Conservation (phyloP, 2,113 vertebrate genomes). For the Synodontis membranacea region DNA sequence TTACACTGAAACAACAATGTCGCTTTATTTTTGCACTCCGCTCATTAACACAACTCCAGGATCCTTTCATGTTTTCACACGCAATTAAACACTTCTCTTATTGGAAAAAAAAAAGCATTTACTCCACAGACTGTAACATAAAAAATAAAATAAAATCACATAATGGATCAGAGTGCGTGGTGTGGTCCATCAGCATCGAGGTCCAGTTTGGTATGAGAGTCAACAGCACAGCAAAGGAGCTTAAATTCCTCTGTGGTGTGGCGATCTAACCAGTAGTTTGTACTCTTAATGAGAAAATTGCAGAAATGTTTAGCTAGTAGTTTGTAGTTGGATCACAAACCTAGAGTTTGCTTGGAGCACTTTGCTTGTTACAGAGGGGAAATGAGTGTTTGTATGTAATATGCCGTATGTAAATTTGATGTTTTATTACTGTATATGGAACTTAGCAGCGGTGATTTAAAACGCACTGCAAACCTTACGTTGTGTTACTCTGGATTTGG, state of each 20-base stretch:
- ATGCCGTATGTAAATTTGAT: background rate
- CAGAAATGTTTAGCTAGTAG: background rate
- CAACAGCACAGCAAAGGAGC: background rate
- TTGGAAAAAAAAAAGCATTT: background rate
- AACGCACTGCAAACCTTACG: background rate
- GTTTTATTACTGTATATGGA: background rate
- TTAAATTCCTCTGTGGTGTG: background rate
- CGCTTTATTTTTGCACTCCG: background rate
- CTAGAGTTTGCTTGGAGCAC: background rate
- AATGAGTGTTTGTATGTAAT: background rate
- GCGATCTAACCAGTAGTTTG: background rate
- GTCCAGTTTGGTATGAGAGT: background rate
- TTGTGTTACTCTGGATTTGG: background rate
- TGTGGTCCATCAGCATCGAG: background rate
- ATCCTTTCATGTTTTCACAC: background rate
- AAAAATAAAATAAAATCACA: background rate
- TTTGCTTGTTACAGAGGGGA: background rate
- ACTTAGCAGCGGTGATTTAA: background rate
- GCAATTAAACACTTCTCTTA: background rate
- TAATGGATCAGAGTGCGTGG: background rate
- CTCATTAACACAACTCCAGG: background rate
- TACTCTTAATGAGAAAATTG: slow-evolving; percentile 19
- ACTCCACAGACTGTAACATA: background rate
- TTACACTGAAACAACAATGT: background rate
- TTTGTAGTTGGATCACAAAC: background rate